phyloP scores from a whole-genome alignment of 2,113 vertebrate genomes.

The Phasianus colchicus region DNA sequence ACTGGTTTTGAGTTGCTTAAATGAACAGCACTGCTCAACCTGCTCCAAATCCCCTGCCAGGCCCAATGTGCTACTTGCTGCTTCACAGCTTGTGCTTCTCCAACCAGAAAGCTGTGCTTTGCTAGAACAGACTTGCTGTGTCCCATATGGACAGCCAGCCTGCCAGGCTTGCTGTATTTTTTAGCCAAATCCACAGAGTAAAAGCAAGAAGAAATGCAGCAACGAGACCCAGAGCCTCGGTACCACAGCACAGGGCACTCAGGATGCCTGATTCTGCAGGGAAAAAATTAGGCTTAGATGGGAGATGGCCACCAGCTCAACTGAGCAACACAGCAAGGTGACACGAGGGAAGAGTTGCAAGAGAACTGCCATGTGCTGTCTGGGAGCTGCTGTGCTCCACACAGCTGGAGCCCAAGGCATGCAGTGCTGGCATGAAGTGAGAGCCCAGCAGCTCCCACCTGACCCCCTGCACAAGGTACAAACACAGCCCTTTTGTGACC shows the following conservation, averaged over 20 bases:
- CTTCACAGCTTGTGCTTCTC: background rate
- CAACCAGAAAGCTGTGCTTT: background rate
- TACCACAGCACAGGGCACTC: background rate
- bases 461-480: accelerated
- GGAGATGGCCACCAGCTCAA: background rate
- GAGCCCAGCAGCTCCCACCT: background rate
- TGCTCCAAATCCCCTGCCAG: background rate
- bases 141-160: background rate
- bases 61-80: background rate
- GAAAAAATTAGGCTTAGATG: background rate
- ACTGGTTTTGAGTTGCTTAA: slow-evolving; percentile 23
- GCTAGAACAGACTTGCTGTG: background rate
- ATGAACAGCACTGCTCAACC: slow-evolving; percentile 14
- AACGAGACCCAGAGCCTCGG: background rate
- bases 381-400: no score
- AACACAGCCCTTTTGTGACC: background rate
- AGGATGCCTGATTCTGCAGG: background rate
- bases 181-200: background rate
- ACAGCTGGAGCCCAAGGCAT: no score
- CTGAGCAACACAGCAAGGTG: background rate
- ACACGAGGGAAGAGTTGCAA: accelerated
- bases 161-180: background rate
- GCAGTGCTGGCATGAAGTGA: accelerated
- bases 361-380: background rate
- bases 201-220: background rate